Conservation (phyloP, 2,797 vertebrate genomes). For the Neoniphon sammara region DNA sequence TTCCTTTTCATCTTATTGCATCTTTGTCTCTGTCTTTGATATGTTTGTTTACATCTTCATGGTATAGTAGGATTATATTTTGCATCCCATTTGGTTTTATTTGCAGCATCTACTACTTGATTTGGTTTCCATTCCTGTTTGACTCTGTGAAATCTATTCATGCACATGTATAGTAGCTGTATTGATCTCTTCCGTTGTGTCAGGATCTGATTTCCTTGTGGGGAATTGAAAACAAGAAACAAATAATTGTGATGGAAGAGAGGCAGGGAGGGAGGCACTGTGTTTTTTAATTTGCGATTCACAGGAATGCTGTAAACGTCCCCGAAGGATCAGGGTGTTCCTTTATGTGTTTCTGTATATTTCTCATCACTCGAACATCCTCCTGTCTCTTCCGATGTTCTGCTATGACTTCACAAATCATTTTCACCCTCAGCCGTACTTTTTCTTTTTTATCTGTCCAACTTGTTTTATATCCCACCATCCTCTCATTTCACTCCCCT, state of each 20-base stretch:
- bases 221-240: constrained; percentile 56
- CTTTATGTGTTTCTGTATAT: constrained; percentile 68
- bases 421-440: constrained; percentile 69
- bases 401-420: constrained; percentile 66
- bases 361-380: constrained; percentile 57
- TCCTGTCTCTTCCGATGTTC: constrained; percentile 60
- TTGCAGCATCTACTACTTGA: constrained; percentile 43
- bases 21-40: constrained; percentile 39
- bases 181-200: constrained; percentile 69
- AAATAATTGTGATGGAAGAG: constrained; percentile 42
- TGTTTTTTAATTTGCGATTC: constrained; percentile 66
- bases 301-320: constrained; percentile 49
- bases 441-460: constrained; percentile 68
- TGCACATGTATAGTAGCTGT: constrained; percentile 36
- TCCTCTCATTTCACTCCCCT: constrained; percentile 52
- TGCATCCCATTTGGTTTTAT: constrained; percentile 30
- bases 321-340: constrained; percentile 24
- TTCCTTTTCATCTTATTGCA: constrained; percentile 15
- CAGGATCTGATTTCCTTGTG: constrained; percentile 54
- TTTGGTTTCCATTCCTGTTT: constrained; percentile 39
- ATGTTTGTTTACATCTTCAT: constrained; percentile 24
- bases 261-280: constrained; percentile 32
- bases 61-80: constrained; percentile 13
- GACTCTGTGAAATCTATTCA: constrained; percentile 50
- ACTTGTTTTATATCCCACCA: constrained; percentile 63